Base-by-base conservation (phyloP, 2,888 invertebrate genomes). In the Synanthedon tipuliformis region DNA sequence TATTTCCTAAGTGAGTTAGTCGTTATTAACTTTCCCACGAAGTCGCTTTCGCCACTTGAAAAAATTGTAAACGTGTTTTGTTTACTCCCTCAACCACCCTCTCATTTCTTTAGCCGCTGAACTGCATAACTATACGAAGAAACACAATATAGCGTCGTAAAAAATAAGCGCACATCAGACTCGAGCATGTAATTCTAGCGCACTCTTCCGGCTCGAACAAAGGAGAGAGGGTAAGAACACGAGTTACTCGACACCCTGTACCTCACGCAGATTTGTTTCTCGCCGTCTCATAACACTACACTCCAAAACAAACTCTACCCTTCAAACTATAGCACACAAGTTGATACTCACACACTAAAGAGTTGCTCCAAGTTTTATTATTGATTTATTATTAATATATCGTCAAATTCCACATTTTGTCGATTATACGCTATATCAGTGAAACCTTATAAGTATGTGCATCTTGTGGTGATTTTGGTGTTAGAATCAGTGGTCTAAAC, bases 121-220 rank as follows among this genome's bases (percentile, higher is more conserved):
- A 84, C 83, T 84, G 78, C 78, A 82, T 81, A 82, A 82, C 79
- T 83, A 82, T 79, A 81, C 69, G 69, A 69, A 74, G 75, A 73
- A 86, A 85, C 79, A 82, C 81, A 85, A 84, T 86, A 86, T 85
- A 81, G 75, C 79, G 71, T 75, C 78, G 83, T 86, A 86, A 87
- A 86, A 87, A 87, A 86, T 87, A 87, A 86, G 87, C 87, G 84
- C 83, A 78, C 86, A 87, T 87, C 86, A 87, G 84, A 81, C 77
- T 86, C 73, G 78, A 86, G 86, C 86, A 84, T 87, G 87, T 87
- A 87, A 87, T 87, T 87, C 86, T 87, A 87, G 87, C 85, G 83
- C 80, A 82, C 85, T 85, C 87, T 87, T 87, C 87, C 87, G 87
- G 81, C 79, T 74, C 79, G 81, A 83, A 87, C 87, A 87, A 87